These are phyloP conservation scores for Piezodorus guildinii DNA, from an alignment of 1,140 invertebrate species.

Conservation along the genomic window DNA sequence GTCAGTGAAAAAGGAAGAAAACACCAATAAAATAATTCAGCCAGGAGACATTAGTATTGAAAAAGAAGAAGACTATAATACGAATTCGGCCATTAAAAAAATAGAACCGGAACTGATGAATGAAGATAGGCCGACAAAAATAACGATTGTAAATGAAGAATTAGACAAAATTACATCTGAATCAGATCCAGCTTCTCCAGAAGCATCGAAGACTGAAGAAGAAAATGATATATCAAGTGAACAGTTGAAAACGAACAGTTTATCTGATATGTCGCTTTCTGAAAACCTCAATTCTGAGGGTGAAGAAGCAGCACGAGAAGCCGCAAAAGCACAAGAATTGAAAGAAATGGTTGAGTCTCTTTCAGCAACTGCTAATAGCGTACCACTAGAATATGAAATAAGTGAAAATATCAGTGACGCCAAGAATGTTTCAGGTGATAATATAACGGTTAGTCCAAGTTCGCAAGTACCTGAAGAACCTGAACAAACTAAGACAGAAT, in stretches of 20 bases:
- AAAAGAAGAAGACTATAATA: not conserved
- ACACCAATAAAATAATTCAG: too few relatives aligned
- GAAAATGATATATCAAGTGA: slow-evolving; percentile 27
- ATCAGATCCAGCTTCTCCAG: not conserved
- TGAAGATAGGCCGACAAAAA: slow-evolving; percentile 5
- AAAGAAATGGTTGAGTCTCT: slow-evolving; percentile 4
- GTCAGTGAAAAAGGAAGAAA: not conserved
- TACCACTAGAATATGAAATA: not conserved
- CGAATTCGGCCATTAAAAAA: not conserved
- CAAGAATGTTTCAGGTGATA: not conserved
- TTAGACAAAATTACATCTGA: not conserved
- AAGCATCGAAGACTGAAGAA: slow-evolving; percentile 20
- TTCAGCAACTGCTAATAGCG: not conserved
- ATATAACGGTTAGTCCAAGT: not conserved
- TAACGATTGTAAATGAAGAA: not conserved
- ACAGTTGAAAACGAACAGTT: slow-evolving; percentile 26
- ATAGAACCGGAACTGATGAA: slow-evolving; percentile 4
- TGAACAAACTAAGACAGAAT: not conserved
- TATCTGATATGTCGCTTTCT: slow-evolving; percentile 27
- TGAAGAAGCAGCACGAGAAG: slow-evolving; percentile 21
- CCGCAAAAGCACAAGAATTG: slow-evolving; percentile 16
- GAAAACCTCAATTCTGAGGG: slow-evolving; percentile 20
- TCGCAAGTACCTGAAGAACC: not conserved
- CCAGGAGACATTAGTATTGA: not conserved
- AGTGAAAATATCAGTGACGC: not conserved